These are phyloP conservation scores for Cyclopterus lumpus DNA, from an alignment of 2,797 vertebrate genomes.

Conservation along the genomic window DNA sequence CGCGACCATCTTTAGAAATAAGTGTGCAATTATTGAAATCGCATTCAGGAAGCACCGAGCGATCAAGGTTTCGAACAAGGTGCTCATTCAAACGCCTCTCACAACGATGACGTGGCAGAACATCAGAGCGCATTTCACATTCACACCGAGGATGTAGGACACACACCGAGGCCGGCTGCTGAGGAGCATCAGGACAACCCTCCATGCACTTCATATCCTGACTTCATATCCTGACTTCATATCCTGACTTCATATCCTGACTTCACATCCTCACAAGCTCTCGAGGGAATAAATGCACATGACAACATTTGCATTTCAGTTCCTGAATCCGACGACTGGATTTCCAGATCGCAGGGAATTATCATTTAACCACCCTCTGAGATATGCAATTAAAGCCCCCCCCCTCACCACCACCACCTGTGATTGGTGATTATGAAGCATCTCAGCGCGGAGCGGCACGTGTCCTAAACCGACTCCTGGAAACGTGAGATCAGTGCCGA, in stretches of 20 bases:
- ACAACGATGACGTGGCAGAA: slow-evolving; percentile 17
- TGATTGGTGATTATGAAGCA: slow-evolving; percentile 47
- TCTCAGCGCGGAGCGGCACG: slow-evolving; percentile 39
- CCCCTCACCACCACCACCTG: slow-evolving; percentile 31
- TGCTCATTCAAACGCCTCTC: slow-evolving; percentile 39
- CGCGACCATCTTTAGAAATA: slow-evolving; percentile 20
- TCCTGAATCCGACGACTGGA: slow-evolving; percentile 13
- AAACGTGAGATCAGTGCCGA: slow-evolving; percentile 59
- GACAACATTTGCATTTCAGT: slow-evolving; percentile 7
- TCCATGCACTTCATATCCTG: background rate
- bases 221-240: slow-evolving; percentile 1
- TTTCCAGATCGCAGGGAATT: slow-evolving; percentile 20
- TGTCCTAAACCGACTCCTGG: slow-evolving; percentile 55
- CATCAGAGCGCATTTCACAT: slow-evolving; percentile 10
- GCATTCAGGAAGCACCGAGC: background rate
- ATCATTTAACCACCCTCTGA: slow-evolving; percentile 4
- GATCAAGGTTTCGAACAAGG: too few species aligned
- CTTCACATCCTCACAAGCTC: slow-evolving; percentile 17
- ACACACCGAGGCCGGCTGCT: background rate
- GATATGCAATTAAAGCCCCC: slow-evolving; percentile 19
- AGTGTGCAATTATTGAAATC: slow-evolving; percentile 11
- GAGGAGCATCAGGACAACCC: slow-evolving; percentile 12
- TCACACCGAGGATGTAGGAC: slow-evolving; percentile 3
- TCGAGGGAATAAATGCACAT: background rate
- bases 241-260: slow-evolving; percentile 10